Conservation (phyloP, 2,113 vertebrate genomes). For the Callionymus lyra region DNA sequence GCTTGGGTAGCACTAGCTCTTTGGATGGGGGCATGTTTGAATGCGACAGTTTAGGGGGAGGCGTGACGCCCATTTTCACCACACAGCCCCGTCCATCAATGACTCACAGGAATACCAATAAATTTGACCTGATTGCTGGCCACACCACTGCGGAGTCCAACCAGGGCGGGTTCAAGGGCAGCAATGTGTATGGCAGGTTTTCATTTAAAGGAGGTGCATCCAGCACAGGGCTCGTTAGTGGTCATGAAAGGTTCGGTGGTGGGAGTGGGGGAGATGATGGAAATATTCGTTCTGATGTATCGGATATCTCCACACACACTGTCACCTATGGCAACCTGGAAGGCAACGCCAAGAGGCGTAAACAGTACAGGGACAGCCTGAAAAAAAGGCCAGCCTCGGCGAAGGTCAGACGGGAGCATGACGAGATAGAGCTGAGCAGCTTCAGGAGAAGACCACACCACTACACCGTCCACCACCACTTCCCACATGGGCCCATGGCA, state of each 20-base stretch:
- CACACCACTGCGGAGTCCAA: conserved; percentile 60
- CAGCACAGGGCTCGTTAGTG: conserved; percentile 70
- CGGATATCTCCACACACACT: conserved; percentile 96
- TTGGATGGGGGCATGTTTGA: conserved; percentile 90
- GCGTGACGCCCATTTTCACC: conserved; percentile 80
- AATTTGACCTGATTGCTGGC: conserved; percentile 85
- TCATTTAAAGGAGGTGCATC: conserved; percentile 87
- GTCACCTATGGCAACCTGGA: conserved; percentile 98
- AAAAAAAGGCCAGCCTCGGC: conserved; percentile 95
- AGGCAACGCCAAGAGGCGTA: conserved; percentile 85
- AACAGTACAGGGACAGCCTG: conserved; percentile 97
- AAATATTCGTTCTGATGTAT: conserved; percentile 89
- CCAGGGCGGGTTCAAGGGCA: conserved; percentile 77
- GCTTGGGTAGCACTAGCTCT: conserved; percentile 94
- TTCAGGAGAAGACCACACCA: conserved; percentile 83
- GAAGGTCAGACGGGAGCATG: conserved; percentile 90
- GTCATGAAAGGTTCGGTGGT: conserved; percentile 74
- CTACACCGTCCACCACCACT: conserved; percentile 90
- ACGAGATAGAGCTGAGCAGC: conserved; percentile 86
- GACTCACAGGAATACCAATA: conserved; percentile 76
- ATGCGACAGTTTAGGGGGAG: conserved; percentile 85
- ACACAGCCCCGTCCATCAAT: conserved; percentile 82
- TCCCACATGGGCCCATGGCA: conserved; percentile 63
- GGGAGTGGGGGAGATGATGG: conserved; percentile 78
- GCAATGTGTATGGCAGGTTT: conserved; percentile 90